Percentiles rank a stretch among this genome's conserved stretches.
Conservation (phyloP, 2,888 invertebrate genomes). For the Electrophaes corylata region DNA sequence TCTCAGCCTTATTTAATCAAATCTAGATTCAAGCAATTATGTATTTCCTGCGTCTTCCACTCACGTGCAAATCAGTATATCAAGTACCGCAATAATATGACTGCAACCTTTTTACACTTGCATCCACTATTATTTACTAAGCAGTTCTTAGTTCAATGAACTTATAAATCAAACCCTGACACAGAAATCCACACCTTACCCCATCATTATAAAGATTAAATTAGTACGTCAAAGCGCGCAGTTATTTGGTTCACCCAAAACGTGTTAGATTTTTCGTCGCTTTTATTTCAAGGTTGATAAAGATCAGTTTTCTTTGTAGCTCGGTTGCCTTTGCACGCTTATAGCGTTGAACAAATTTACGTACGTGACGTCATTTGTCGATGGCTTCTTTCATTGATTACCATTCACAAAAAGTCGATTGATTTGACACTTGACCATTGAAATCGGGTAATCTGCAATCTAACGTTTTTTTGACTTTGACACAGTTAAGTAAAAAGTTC, state of each 20-base stretch:
- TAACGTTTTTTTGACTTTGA: constrained; percentile 51
- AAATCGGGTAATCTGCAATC: constrained; percentile 41
- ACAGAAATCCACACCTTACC: background rate
- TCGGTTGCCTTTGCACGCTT: background rate
- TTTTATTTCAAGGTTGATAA: constrained; percentile 29
- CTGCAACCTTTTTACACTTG: constrained; percentile 59
- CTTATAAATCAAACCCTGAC: constrained; percentile 42
- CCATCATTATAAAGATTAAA: constrained; percentile 9
- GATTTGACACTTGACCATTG: constrained; percentile 51
- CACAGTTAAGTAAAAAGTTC: constrained; percentile 37
- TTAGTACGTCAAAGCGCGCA: constrained; percentile 2
- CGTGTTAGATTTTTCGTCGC: constrained; percentile 5
- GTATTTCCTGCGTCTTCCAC: constrained; percentile 18
- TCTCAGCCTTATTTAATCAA: background rate
- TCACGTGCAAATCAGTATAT: constrained; percentile 25
- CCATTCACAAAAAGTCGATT: constrained; percentile 59
- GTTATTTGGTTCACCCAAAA: constrained; percentile 14
- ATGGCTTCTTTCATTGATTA: constrained; percentile 49
- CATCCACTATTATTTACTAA: constrained; percentile 68
- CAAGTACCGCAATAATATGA: constrained; percentile 50
- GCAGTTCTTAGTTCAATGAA: constrained; percentile 68
- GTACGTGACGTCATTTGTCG: constrained; percentile 62
- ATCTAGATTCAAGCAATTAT: constrained; percentile 7
- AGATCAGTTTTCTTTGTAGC: constrained; percentile 17
- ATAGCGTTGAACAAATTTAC: constrained; percentile 47